Percentiles rank a stretch among this genome's conserved stretches.
phyloP scores from a whole-genome alignment of 1,140 invertebrate species.

The Drosophila teissieri region DNA sequence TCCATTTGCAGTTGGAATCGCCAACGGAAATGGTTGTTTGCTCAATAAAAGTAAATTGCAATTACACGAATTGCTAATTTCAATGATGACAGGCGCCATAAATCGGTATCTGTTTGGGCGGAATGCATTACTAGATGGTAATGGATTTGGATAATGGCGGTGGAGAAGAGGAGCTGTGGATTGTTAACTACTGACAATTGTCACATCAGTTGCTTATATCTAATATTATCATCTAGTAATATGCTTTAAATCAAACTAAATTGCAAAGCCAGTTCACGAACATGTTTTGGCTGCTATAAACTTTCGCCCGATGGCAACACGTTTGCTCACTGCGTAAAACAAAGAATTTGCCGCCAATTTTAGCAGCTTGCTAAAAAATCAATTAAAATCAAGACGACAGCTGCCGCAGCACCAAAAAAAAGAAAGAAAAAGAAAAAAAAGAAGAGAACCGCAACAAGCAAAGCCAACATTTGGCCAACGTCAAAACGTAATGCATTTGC shows the following conservation, averaged over 20 bases:
- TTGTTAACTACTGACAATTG: neutral
- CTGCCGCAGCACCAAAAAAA: constrained; percentile 34
- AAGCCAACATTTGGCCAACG: constrained; percentile 66
- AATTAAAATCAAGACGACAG: constrained; percentile 81
- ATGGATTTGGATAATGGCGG: constrained; percentile 4
- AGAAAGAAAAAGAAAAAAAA: constrained; percentile 5
- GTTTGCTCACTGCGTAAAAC: constrained; percentile 37
- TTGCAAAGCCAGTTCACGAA: neutral
- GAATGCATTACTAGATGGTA: constrained; percentile 9
- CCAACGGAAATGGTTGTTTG: constrained; percentile 76
- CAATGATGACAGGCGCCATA: constrained; percentile 74
- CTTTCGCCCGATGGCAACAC: constrained; percentile 56
- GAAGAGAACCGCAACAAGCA: constrained; percentile 11
- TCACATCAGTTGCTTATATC: neutral
- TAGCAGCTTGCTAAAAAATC: constrained; percentile 58
- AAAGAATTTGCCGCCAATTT: constrained; percentile 59
- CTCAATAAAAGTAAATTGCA: constrained; percentile 81
- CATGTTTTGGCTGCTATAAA: constrained; percentile 3
- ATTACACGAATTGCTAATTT: constrained; percentile 82
- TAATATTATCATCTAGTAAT: too few relatives aligned
- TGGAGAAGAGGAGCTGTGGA: too few relatives aligned
- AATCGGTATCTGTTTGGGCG: constrained; percentile 45
- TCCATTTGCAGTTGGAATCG: constrained; percentile 52
- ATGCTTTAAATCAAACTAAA: too few relatives aligned
- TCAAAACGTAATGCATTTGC: constrained; percentile 80